phyloP scores from a whole-genome alignment of 2,888 invertebrate genomes.

The Rhopalosiphum nymphaeae region DNA sequence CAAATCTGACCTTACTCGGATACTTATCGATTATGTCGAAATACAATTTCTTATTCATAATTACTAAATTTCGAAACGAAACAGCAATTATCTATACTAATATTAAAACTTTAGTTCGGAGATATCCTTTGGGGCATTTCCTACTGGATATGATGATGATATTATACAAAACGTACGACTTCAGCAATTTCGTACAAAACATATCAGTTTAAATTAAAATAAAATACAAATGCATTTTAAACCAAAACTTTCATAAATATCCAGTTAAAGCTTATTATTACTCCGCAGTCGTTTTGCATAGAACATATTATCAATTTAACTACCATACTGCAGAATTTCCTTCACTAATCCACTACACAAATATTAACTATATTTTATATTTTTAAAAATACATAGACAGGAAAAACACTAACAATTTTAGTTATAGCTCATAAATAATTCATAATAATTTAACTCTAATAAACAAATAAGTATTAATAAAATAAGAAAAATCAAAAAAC shows the following conservation, averaged over 20 bases:
- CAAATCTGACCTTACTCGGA: conserved; percentile 37
- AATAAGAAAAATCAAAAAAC: not conserved
- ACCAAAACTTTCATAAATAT: not conserved
- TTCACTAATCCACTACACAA: not conserved
- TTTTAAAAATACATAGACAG: not conserved
- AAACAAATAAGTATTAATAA: not conserved
- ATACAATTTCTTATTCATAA: conserved; percentile 22
- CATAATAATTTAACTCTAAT: not conserved
- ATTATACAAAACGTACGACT: not conserved
- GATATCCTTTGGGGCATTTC: not conserved
- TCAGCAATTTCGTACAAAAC: not conserved
- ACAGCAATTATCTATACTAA: not conserved
- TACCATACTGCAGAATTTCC: not conserved
- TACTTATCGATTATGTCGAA: conserved; percentile 49
- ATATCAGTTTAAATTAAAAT: not conserved
- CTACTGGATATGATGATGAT: not conserved
- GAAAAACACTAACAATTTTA: not conserved
- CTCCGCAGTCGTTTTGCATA: not conserved
- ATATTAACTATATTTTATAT: not conserved
- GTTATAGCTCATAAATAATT: not conserved
- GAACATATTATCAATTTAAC: not conserved
- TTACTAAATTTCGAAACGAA: conserved; percentile 22
- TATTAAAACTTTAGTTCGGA: not conserved
- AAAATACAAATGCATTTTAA: not conserved
- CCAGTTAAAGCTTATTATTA: not conserved